phyloP scores from a whole-genome alignment of 2,113 vertebrate genomes.

The Eubucco bourcierii region DNA sequence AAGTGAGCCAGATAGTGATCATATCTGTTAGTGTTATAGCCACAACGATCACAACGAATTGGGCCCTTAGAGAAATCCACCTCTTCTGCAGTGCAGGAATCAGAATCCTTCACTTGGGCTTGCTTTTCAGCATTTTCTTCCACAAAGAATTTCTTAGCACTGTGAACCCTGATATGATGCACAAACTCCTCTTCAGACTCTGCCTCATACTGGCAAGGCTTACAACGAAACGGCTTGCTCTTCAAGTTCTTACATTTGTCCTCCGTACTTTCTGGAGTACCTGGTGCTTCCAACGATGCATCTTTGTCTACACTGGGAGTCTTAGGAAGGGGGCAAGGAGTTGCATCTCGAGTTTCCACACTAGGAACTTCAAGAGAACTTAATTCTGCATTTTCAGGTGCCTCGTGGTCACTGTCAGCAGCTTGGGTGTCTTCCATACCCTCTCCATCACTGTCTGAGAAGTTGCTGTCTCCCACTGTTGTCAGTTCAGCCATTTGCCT shows the following conservation, averaged over 20 bases:
- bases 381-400: constrained; percentile 62
- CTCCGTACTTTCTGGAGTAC: constrained; percentile 47
- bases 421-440: constrained; percentile 72
- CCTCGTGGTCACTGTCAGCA: constrained; percentile 23
- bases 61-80: constrained; percentile 88
- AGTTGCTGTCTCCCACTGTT: constrained; percentile 86
- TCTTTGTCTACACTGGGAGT: constrained; percentile 62
- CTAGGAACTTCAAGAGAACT: constrained; percentile 28
- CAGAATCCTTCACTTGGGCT: constrained; percentile 76
- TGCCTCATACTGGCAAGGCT: constrained; percentile 93
- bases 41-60: constrained; percentile 93
- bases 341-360: constrained; percentile 11
- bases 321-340: constrained; percentile 57
- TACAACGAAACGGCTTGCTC: constrained; percentile 93
- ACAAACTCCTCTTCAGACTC: constrained; percentile 92
- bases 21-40: constrained; percentile 97
- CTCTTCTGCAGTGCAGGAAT: constrained; percentile 68
- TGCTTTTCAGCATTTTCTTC: constrained; percentile 85
- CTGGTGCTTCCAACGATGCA: constrained; percentile 8
- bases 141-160: constrained; percentile 90
- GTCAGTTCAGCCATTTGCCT: constrained; percentile 95
- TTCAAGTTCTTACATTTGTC: constrained; percentile 81
- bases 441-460: constrained; percentile 93
- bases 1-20: constrained; percentile 98
- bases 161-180: constrained; percentile 89